Base-by-base conservation (phyloP, 2,113 vertebrate species). In the Oenanthe oenanthe region DNA sequence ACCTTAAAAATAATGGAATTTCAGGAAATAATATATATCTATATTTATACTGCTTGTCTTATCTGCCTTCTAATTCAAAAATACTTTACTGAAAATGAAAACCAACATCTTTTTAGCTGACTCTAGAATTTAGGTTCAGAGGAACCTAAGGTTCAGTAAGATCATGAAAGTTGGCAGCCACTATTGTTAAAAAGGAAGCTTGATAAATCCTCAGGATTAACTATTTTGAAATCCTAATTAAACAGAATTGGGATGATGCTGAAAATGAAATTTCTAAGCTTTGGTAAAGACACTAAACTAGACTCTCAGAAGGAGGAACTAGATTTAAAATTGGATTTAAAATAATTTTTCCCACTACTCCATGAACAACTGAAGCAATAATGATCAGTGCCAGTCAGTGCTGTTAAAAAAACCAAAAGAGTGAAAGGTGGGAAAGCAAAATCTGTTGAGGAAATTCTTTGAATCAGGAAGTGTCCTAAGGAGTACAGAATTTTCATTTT, bases 181-280 rank as follows among this genome's bases (percentile, higher is more conserved):
- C 70, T 34, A 12, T 29, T 83, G n/a, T 72, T 92, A 32, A 73
- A 95, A 88, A 93, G 89, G 84, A 95, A 89, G 58, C 40, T 84
- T 68, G 76, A 75, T 67, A 77, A 84, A 61, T 57, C n/a, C 43
- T 85, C 42, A 53, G 43, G 54, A 85, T 91, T 60, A 91, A 54
- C 48, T 70, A 14, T 92, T 71, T 88, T n/a, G 21, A 83, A 91
- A 58, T 47, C 29, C 36, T 43, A 6, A 4, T 32, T 82, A 72
- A 56, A 58, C 28, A 53, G 53, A 28, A 32, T 53, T 68, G 65
- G 48, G 15, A 62, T 71, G 43, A 65, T 86, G 65, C 48, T 75
- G 56, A 63, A 86, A 73, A 80, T 57, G 1, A 71, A 87, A 45
- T 40, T 74, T 57, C 20, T 43, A 10, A 45, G 15, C 53, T 83